These are phyloP conservation scores for Caenorhabditis afra DNA, from an alignment of 2,888 invertebrate species.

Conservation along the genomic window DNA sequence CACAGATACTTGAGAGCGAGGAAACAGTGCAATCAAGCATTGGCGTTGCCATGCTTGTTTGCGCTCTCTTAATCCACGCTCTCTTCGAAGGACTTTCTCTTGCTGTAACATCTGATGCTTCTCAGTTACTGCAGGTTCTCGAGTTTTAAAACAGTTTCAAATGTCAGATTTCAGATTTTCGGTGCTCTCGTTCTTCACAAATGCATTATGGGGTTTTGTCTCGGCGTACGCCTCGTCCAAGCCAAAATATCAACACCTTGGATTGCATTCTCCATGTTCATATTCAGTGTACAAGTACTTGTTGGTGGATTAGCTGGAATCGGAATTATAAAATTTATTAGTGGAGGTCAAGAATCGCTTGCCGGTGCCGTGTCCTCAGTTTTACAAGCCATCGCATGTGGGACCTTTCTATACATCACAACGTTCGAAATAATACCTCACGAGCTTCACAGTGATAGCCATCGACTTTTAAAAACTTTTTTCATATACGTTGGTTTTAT, in stretches of 20 bases:
- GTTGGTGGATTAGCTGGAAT: conserved; percentile 85
- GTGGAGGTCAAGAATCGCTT: conserved; percentile 83
- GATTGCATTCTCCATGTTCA: conserved; percentile 53
- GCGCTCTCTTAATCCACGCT: conserved; percentile 84
- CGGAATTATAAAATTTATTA: conserved; percentile 80
- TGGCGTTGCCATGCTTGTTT: conserved; percentile 82
- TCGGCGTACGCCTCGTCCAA: conserved; percentile 82
- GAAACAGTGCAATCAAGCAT: conserved; percentile 81
- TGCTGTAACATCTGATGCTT: conserved; percentile 82
- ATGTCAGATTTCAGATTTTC: conserved; percentile 82
- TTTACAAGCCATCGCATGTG: conserved; percentile 88
- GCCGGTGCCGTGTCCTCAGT: conserved; percentile 72
- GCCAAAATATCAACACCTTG: conserved; percentile 56
- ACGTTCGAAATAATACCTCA: conserved; percentile 90
- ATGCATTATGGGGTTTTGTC: conserved; percentile 83
- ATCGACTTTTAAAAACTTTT: conserved; percentile 73
- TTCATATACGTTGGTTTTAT: conserved; percentile 75
- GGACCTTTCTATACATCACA: conserved; percentile 94
- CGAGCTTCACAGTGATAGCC: conserved; percentile 82
- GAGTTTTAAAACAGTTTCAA: neutral
- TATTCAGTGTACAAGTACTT: conserved; percentile 81
- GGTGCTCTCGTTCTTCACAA: conserved; percentile 84
- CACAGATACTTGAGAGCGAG: neutral
- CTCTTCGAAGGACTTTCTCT: conserved; percentile 85
- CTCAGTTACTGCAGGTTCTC: conserved; percentile 74